These are phyloP conservation scores for Macrochelys suwanniensis DNA, from an alignment of 2,797 vertebrate genomes.

Conservation along the genomic window DNA sequence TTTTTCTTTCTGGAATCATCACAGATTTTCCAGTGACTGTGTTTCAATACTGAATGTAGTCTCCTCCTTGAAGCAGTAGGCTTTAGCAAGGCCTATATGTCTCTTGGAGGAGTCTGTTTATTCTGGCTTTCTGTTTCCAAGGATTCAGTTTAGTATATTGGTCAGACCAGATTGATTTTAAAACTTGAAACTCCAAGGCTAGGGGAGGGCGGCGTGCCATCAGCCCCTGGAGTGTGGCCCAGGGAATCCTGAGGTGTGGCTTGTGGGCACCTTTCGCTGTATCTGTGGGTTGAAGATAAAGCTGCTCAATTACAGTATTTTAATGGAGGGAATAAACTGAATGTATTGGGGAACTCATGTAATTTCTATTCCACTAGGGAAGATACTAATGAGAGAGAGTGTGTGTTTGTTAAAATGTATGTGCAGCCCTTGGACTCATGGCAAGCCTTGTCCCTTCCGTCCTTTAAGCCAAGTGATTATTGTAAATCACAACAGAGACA, in stretches of 20 bases:
- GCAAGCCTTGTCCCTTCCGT: neutral
- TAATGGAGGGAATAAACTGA: neutral
- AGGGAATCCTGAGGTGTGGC: neutral
- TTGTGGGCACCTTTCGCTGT: accelerated
- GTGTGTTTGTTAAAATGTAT: neutral
- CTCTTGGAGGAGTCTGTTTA: neutral
- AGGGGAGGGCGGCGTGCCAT: neutral
- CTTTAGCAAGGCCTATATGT: neutral
- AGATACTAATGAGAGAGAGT: neutral
- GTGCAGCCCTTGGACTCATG: neutral
- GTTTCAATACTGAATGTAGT: neutral
- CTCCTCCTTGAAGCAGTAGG: neutral
- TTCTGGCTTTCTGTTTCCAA: neutral
- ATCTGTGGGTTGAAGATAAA: neutral
- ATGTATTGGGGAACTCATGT: neutral
- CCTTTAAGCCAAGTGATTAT: neutral
- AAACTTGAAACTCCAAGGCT: neutral
- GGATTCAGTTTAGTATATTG: neutral
- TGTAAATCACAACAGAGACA: neutral
- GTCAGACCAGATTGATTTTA: neutral
- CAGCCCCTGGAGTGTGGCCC: neutral
- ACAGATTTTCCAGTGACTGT: neutral
- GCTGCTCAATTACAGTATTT: neutral
- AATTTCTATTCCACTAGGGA: neutral
- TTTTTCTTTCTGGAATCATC: neutral